Percentiles rank a stretch among this genome's conserved stretches.
These are phyloP conservation scores for Hylomyscus alleni DNA, from an alignment of 2,797 vertebrate genomes.

Conservation along the genomic window DNA sequence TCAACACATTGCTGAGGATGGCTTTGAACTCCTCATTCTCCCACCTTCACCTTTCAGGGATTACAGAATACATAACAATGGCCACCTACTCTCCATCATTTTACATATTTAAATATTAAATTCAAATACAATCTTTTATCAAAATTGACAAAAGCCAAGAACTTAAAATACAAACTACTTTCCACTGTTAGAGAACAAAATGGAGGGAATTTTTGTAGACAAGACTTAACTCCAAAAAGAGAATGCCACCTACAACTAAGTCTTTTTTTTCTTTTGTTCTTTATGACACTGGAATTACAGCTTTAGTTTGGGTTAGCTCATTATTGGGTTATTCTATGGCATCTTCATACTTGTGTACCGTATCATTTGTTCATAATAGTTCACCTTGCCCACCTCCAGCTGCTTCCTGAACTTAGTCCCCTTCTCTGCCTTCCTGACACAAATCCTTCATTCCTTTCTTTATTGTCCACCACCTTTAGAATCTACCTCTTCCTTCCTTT, in stretches of 20 bases:
- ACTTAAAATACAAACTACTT: conserved; percentile 25
- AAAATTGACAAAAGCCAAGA: conserved; percentile 31
- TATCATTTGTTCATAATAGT: too few species aligned
- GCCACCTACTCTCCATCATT: background rate
- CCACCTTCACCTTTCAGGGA: background rate
- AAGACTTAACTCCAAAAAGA: conserved; percentile 29
- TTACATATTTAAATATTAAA: conserved; percentile 24
- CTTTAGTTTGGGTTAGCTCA: background rate
- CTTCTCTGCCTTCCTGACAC: background rate
- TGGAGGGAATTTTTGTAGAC: background rate
- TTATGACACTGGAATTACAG: background rate
- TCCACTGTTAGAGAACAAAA: background rate
- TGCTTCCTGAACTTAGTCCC: background rate
- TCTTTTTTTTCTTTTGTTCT: background rate
- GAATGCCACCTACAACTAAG: background rate
- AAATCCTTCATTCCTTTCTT: background rate
- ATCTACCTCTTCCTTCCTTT: background rate
- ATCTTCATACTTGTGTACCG: background rate
- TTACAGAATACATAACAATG: background rate
- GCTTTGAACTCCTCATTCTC: background rate
- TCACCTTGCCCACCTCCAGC: background rate
- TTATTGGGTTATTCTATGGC: background rate
- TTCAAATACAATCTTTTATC: background rate
- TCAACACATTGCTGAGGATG: background rate
- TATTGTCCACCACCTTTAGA: background rate